Conservation (phyloP, 2,113 vertebrate species). For the Nothobranchius furzeri region DNA sequence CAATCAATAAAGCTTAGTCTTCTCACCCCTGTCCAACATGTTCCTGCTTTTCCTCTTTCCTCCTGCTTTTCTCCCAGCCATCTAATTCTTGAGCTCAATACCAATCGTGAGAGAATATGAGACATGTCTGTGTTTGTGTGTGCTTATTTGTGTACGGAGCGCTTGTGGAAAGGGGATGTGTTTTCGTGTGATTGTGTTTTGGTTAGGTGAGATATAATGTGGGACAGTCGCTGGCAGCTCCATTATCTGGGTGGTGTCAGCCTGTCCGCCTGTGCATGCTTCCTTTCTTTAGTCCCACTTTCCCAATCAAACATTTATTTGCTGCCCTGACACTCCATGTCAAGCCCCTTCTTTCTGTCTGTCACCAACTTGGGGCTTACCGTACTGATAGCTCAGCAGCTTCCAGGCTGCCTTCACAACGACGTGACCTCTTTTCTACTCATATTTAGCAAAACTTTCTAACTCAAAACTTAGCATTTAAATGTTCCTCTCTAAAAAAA, state of each 20-base stretch:
- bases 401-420: slow-evolving; percentile 19
- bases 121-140: slow-evolving; percentile 6
- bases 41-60: background rate
- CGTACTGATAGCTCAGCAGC: slow-evolving; percentile 39
- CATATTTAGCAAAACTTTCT: background rate
- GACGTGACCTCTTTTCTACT: slow-evolving; percentile 4
- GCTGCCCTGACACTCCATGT: slow-evolving; percentile 61
- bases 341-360: slow-evolving; percentile 55
- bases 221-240: slow-evolving; percentile 66
- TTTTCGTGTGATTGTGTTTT: slow-evolving; percentile 53
- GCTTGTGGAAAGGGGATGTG: slow-evolving; percentile 12
- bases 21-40: slow-evolving; percentile 2
- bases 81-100: slow-evolving; percentile 28
- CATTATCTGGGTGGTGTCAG: slow-evolving; percentile 73
- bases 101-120: slow-evolving; percentile 22
- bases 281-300: slow-evolving; percentile 59
- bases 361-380: slow-evolving; percentile 49
- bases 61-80: slow-evolving; percentile 8
- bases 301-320: slow-evolving; percentile 73
- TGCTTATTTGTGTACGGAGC: slow-evolving; percentile 17
- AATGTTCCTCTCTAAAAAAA: background rate
- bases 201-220: slow-evolving; percentile 51
- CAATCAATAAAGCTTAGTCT: slow-evolving; percentile 48
- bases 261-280: slow-evolving; percentile 54
- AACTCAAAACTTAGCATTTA: background rate